Evolutionary conservation across 2,888 invertebrate species (phyloP).

Genomic region (Tetropium fuscum): DNA sequence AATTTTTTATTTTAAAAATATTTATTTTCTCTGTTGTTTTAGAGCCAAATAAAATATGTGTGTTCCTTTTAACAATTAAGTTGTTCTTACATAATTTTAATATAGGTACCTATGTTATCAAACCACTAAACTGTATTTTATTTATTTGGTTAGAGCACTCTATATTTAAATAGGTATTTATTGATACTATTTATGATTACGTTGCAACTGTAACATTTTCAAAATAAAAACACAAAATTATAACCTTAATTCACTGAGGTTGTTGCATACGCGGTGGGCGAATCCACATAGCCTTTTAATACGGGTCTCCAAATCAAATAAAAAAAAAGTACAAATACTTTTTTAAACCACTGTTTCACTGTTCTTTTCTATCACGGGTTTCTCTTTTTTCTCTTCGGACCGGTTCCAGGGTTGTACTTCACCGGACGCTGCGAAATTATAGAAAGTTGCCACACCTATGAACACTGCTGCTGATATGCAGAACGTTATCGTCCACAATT

Average conservation of each 20-base stretch:
- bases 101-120: no score
- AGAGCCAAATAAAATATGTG: no score
- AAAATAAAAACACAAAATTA: slow-evolving; percentile 23
- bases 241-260: neutral
- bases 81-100: no score
- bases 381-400: slow-evolving; percentile 23
- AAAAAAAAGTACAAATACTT: no score
- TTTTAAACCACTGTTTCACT: no score
- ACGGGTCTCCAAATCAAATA: slow-evolving; percentile 18
- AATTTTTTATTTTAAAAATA: no score
- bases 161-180: slow-evolving; percentile 26
- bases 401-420: slow-evolving; percentile 75
- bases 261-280: no score
- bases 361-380: neutral
- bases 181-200: slow-evolving; percentile 20
- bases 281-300: neutral
- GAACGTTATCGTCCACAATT: slow-evolving; percentile 82
- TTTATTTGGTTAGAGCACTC: no score
- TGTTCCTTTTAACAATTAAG: no score
- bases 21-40: no score
- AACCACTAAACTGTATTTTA: no score
- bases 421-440: slow-evolving; percentile 77
- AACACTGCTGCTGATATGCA: slow-evolving; percentile 79
- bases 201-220: slow-evolving; percentile 17
- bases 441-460: slow-evolving; percentile 76